phyloP scores from a whole-genome alignment of 2,797 vertebrate species.

The Acipenser transmontanus region DNA sequence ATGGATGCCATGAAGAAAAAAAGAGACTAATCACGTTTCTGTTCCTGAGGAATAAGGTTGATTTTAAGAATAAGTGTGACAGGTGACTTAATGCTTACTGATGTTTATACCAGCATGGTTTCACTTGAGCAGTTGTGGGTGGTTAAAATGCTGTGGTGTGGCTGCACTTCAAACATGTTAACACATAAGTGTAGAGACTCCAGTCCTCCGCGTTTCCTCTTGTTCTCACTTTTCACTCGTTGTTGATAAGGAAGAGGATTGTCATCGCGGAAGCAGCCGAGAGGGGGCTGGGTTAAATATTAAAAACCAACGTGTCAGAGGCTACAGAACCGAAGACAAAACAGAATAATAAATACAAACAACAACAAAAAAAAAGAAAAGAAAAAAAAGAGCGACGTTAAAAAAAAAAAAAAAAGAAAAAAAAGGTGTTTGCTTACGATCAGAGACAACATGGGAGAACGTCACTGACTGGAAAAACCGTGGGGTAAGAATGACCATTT shows the following conservation, averaged over 20 bases:
- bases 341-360: conserved; percentile 20
- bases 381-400: background rate
- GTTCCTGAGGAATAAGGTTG: conserved; percentile 81
- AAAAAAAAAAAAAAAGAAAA: background rate
- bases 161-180: background rate
- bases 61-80: no score
- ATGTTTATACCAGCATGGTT: no score
- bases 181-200: background rate
- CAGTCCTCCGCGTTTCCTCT: background rate
- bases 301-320: conserved; percentile 18
- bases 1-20: no score
- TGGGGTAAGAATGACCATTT: background rate
- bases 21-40: conserved; percentile 48
- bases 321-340: conserved; percentile 6
- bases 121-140: conserved; percentile 15
- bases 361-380: background rate
- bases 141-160: conserved; percentile 37
- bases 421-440: no score
- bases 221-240: background rate
- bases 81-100: no score
- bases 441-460: background rate
- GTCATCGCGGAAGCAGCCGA: conserved; percentile 43
- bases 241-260: conserved; percentile 16
- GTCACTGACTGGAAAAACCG: background rate
- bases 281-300: conserved; percentile 27